phyloP scores from a whole-genome alignment of 2,113 vertebrate species.

The Pygoscelis antarcticus region DNA sequence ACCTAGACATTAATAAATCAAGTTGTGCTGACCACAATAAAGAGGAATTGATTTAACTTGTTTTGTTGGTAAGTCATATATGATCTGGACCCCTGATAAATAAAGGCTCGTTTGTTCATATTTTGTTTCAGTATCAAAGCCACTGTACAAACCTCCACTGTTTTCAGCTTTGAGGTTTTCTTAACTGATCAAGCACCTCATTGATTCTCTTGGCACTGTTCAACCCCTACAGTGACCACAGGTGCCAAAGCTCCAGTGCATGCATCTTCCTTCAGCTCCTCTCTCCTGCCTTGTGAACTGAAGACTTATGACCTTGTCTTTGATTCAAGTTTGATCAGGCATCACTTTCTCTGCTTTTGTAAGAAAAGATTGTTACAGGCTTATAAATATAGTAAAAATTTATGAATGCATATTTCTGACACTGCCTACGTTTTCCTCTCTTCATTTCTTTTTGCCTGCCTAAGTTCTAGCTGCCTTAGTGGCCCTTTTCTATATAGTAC shows the following conservation, averaged over 20 bases:
- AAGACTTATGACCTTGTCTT: neutral
- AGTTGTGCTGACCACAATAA: neutral
- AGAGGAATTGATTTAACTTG: neutral
- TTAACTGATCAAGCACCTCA: neutral
- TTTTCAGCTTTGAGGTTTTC: neutral
- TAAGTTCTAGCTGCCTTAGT: neutral
- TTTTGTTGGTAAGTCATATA: neutral
- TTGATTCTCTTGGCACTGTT: neutral
- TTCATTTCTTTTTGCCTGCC: neutral
- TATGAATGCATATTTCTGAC: neutral
- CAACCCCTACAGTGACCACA: neutral
- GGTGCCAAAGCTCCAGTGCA: neutral
- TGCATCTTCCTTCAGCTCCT: neutral
- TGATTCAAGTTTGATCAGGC: neutral
- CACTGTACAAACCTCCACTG: neutral
- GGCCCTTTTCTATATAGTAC: neutral
- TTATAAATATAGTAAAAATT: neutral
- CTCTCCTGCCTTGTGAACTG: neutral
- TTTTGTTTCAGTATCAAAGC: neutral
- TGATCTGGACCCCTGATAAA: neutral
- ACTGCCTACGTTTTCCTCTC: neutral
- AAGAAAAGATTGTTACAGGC: neutral
- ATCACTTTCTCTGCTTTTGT: neutral
- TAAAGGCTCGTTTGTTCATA: neutral
- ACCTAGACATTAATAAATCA: neutral